Evolutionary conservation across 2,888 invertebrate species (phyloP), one percentile per base, ranked within the genome.

Genomic region (Arctia plantaginis): DNA sequence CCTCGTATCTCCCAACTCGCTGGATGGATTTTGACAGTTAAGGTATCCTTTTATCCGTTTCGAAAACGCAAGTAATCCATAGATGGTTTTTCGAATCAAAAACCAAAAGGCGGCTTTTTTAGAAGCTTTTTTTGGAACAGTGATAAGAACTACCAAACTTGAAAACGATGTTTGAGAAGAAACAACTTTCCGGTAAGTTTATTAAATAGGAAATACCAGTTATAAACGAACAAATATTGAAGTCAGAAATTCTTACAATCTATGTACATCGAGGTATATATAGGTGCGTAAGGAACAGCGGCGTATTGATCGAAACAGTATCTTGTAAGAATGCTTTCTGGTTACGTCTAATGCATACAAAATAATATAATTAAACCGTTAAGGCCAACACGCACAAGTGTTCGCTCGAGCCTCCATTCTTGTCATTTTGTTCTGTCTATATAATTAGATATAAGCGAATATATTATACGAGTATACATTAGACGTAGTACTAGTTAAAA

Each of bases 311-410:
- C 33, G 47, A 67, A 23, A 47, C 23, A 47, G 27, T 55, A 35
- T 70, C 27, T 72, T 72, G 74, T 76, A 74, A 74, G 79, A 75
- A 64, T 59, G 18, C 47, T 51, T 65, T 65, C 74, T 76, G 27
- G 69, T 51, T 69, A 69, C 69, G 51, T 51, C 35, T 35, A 55
- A 69, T 69, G 69, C 69, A 69, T 69, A 69, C 69, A n/a, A 55
- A 69, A 55, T 35, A 69, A 69, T 27, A 55, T n/a, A 27, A 69
- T 69, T 69, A 55, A 35, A 51, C 55, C 18, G 68, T 69, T 69
- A 55, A 55, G 35, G 15, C 55, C 35, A 15, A 69, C 69, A 69
- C 69, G 55, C 23, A 51, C 51, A 47, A 69, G 18, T 55, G 69
- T 67, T 47, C 47, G 51, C 23, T 18, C n/a, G 55, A 35, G n/a